Percentiles rank a stretch among this genome's conserved stretches.
Conservation (phyloP, 2,888 invertebrate genomes). For the Melanostoma mellinum region DNA sequence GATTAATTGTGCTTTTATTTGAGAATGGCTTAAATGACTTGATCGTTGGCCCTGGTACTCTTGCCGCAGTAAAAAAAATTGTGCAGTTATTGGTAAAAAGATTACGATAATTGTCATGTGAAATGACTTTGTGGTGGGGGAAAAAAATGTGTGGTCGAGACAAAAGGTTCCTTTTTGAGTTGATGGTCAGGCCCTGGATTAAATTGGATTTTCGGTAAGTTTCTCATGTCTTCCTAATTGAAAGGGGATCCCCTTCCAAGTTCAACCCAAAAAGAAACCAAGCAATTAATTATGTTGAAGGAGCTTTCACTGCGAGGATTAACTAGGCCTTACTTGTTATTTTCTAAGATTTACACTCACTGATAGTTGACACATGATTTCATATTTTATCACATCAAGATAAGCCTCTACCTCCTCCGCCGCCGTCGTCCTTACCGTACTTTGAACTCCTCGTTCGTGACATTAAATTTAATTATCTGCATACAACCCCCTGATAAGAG, state of each 20-base stretch:
- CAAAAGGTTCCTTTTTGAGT: background rate
- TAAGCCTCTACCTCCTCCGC: background rate
- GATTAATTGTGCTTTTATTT: constrained; percentile 70
- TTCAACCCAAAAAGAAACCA: no score
- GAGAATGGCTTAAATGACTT: constrained; percentile 59
- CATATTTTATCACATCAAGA: background rate
- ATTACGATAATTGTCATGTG: constrained; percentile 59
- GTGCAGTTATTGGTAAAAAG: constrained; percentile 62
- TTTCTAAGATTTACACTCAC: background rate
- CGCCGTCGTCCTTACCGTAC: no score
- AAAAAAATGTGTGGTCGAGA: constrained; percentile 29
- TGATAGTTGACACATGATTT: background rate
- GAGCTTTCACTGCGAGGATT: no score
- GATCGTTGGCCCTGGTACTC: constrained; percentile 33
- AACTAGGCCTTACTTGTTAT: no score
- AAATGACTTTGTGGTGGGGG: constrained; percentile 4
- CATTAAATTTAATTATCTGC: constrained; percentile 24
- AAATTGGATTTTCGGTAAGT: background rate
- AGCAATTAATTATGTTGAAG: no score
- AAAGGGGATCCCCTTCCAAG: no score
- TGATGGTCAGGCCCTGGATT: background rate
- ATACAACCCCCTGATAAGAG: constrained; percentile 15
- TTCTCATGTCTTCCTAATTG: no score
- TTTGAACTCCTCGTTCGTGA: background rate
- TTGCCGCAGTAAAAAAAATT: constrained; percentile 47